phyloP scores from a whole-genome alignment of 2,113 vertebrate genomes.

The Lagenorhynchus albirostris region DNA sequence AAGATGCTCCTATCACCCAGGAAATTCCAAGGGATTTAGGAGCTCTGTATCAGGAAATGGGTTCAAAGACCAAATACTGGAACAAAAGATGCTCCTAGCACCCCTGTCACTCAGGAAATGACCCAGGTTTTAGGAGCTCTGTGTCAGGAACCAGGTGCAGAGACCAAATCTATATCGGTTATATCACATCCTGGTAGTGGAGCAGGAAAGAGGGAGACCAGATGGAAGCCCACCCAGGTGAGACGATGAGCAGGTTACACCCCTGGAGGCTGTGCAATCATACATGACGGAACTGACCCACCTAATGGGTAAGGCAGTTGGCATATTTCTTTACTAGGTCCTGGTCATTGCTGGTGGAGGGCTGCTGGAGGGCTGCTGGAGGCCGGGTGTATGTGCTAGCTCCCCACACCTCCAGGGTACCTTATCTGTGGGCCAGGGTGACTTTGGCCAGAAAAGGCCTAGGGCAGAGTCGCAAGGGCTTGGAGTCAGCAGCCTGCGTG shows the following conservation, averaged over 20 bases:
- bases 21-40: not conserved
- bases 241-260: not conserved
- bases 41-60: not conserved
- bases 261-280: not conserved
- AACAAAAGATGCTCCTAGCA: not conserved
- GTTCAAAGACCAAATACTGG: not conserved
- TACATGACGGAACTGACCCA: not conserved
- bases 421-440: not conserved
- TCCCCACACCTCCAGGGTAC: not conserved
- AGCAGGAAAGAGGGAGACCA: fast-evolving
- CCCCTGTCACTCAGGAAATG: not conserved
- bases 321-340: not conserved
- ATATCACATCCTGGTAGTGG: not conserved
- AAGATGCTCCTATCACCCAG: not conserved
- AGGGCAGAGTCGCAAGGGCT: not conserved
- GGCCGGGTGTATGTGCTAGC: no score
- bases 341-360: not conserved
- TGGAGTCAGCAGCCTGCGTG: not conserved
- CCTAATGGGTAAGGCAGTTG: not conserved
- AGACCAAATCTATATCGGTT: not conserved
- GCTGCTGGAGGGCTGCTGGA: not conserved
- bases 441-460: not conserved
- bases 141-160: not conserved
- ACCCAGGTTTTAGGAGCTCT: not conserved
- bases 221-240: not conserved